Evolutionary conservation across 2,797 vertebrate genomes (phyloP).

Genomic region (Sphaeramia orbicularis): DNA sequence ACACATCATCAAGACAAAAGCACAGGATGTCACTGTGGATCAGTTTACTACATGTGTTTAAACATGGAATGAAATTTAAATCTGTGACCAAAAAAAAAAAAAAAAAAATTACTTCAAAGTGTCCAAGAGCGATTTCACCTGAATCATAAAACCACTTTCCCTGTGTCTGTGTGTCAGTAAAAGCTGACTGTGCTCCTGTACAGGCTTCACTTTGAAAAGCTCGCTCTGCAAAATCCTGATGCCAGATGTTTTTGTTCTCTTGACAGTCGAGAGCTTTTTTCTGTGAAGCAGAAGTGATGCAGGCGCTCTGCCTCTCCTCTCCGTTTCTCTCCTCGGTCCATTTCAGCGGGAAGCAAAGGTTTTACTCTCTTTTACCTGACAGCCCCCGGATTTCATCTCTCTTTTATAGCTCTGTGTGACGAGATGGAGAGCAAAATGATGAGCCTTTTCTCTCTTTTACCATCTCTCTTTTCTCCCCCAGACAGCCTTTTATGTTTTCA

Average conservation of each 20-base stretch:
- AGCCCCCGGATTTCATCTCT: slow-evolving; percentile 60
- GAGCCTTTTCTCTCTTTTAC: slow-evolving; percentile 35
- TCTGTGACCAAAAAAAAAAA: neutral
- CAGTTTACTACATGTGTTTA: neutral
- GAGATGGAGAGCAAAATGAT: slow-evolving; percentile 59
- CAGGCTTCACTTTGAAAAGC: slow-evolving; percentile 41
- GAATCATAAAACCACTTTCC: slow-evolving; percentile 8
- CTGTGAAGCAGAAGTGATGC: slow-evolving; percentile 57
- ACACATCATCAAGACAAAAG: neutral
- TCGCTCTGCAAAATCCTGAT: slow-evolving; percentile 40
- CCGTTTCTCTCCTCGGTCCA: slow-evolving; percentile 44
- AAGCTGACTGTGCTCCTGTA: slow-evolving; percentile 27
- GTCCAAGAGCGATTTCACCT: slow-evolving; percentile 6
- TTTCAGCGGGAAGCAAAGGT: slow-evolving; percentile 54
- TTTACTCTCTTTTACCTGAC: slow-evolving; percentile 57
- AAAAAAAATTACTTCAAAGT: neutral
- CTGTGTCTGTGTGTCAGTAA: slow-evolving; percentile 21
- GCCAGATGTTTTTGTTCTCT: slow-evolving; percentile 58
- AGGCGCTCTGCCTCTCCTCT: slow-evolving; percentile 36
- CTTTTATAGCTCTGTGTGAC: slow-evolving; percentile 37
- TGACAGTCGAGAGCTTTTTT: slow-evolving; percentile 61
- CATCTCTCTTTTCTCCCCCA: slow-evolving; percentile 29
- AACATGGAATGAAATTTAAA: neutral
- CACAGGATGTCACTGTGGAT: neutral
- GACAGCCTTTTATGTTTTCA: slow-evolving; percentile 57